Evolutionary conservation across 2,113 vertebrate genomes (phyloP), one percentile per base, ranked within the genome.

Genomic region (Mellivora capensis): DNA sequence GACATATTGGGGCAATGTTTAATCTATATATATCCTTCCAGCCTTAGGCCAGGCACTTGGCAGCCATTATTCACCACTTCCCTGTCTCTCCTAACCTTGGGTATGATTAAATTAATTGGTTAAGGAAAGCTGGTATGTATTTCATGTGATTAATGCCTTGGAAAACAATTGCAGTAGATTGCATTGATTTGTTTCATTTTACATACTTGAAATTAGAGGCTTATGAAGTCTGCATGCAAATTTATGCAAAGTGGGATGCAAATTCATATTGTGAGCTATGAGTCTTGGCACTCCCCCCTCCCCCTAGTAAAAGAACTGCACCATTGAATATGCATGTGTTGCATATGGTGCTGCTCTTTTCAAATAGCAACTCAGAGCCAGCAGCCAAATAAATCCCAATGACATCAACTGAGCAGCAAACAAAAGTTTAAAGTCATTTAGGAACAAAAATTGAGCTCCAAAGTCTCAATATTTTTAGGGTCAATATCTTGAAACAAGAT

Each of bases 121-220:
- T 98, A 97, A 98, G 90, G 97, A 97, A 98, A 97, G 76, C 90
- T 97, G 95, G 96, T 88, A 83, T 98, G 84, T 91, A 97, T 96
- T 98, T 97, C 87, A 95, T 98, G 95, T 97, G 98, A 98, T 98
- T 98, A 98, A 97, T 98, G 96, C 97, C 92, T 96, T 93, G 87
- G 95, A 98, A 98, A 98, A 98, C 98, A 98, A 97, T 97, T 88
- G 97, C 93, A 86, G 94, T 98, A 98, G 97, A 98, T 98, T 98
- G 97, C 97, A 93, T 97, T 96, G 96, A 98, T 98, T 98, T 74
- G 7, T 95, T 96, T 98, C 97, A 97, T 98, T 97, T 98, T 97
- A 97, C 95, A 95, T 97, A 97, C 97, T 98, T 96, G 97, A 97
- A 98, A 97, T 97, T 97, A 98, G 87, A 98, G 90, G 90, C 95